Percentiles rank a stretch among this genome's conserved stretches.
Evolutionary conservation across 2,888 invertebrate species (phyloP).

Genomic region (Tortricodes alternella): DNA sequence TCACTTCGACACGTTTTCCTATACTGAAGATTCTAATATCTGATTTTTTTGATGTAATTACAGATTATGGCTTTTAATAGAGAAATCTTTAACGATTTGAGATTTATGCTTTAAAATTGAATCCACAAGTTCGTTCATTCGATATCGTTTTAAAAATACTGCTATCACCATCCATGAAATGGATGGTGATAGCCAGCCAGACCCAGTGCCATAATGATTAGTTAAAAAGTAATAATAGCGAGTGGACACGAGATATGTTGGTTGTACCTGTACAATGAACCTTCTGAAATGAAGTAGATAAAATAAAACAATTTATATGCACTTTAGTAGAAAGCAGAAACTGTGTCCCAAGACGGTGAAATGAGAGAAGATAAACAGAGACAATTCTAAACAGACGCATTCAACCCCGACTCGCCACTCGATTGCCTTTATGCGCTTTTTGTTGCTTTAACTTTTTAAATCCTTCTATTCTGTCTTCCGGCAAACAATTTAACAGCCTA

Average conservation of each 20-base stretch:
- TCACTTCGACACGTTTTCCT: conserved; percentile 58
- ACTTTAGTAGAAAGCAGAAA: conserved; percentile 5
- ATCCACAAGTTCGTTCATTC: no score
- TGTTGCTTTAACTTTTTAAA: conserved; percentile 68
- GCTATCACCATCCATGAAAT: no score
- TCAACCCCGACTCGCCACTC: conserved; percentile 37
- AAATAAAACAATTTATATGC: conserved; percentile 8
- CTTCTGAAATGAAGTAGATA: background rate
- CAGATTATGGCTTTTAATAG: conserved; percentile 5
- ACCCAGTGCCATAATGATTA: no score
- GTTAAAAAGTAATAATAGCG: no score
- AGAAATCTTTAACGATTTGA: background rate
- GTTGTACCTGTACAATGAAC: background rate
- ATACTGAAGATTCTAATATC: conserved; percentile 23
- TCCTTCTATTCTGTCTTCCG: conserved; percentile 64
- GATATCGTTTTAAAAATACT: no score
- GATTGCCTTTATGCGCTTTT: conserved; percentile 60
- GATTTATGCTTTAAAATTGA: background rate
- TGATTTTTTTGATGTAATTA: conserved; percentile 25
- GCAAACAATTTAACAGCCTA: conserved; percentile 77
- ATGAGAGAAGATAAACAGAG: conserved; percentile 22
- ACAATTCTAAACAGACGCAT: conserved; percentile 18
- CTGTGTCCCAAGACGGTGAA: conserved; percentile 16
- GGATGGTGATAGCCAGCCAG: no score
- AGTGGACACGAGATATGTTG: background rate